Percentiles rank a stretch among this genome's conserved stretches.
These are phyloP conservation scores for Antennarius maculatus DNA, from an alignment of 2,797 vertebrate genomes.

Conservation along the genomic window DNA sequence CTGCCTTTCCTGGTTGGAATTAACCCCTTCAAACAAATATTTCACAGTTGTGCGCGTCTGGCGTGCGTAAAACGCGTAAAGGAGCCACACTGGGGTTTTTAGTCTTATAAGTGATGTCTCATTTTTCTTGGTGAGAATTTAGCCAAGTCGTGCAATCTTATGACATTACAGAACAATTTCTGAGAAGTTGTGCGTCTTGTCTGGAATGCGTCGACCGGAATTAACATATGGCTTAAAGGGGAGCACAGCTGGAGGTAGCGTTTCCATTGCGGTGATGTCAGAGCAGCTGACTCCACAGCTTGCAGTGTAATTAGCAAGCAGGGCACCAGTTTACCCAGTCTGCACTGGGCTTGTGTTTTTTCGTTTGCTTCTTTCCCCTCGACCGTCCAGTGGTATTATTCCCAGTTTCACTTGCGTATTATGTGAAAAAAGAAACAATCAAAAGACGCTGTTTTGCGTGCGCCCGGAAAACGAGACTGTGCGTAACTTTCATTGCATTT, in stretches of 20 bases:
- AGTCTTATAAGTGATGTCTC: constrained; percentile 16
- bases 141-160: neutral
- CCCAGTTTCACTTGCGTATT: constrained; percentile 37
- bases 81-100: constrained; percentile 6
- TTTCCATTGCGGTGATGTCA: constrained; percentile 99
- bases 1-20: constrained; percentile 14
- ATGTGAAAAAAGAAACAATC: constrained; percentile 32
- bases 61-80: constrained; percentile 52
- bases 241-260: constrained; percentile 99
- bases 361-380: constrained; percentile 60
- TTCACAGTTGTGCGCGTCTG: constrained; percentile 35
- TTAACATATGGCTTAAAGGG: constrained; percentile 99
- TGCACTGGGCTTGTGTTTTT: constrained; percentile 58
- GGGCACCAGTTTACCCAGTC: constrained; percentile 85
- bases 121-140: constrained; percentile 20
- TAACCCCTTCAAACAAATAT: constrained; percentile 25
- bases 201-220: constrained; percentile 78
- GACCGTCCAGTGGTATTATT: constrained; percentile 56
- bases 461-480: constrained; percentile 47
- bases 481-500: constrained; percentile 40
- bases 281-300: constrained; percentile 99
- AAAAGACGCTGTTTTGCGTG: constrained; percentile 28
- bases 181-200: constrained; percentile 77
- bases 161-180: constrained; percentile 8
- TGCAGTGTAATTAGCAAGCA: constrained; percentile 94